Percentiles rank a stretch among this genome's conserved stretches.
phyloP scores from a whole-genome alignment of 37 sponge, comb jelly and placozoan species.

The Spongilla lacustris region DNA sequence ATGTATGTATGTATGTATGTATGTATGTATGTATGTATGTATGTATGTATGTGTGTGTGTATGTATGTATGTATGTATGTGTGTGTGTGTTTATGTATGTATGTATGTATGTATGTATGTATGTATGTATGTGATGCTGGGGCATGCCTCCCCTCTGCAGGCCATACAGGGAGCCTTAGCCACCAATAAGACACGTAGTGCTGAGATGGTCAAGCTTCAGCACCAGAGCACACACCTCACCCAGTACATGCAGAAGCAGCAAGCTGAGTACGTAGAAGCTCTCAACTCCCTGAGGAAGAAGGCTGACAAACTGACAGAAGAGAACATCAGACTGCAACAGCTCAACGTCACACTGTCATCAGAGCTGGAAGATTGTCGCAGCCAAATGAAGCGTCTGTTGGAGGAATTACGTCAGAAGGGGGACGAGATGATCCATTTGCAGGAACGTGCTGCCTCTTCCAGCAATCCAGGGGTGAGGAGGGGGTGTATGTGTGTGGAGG shows the following conservation, averaged over 20 bases:
- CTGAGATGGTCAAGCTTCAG: background rate
- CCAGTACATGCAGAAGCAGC: constrained; percentile 51
- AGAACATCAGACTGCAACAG: constrained; percentile 27
- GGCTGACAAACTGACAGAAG: constrained; percentile 7
- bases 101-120: constrained; percentile 15
- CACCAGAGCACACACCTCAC: background rate
- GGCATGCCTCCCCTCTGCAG: background rate
- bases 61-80: background rate
- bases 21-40: too few species aligned
- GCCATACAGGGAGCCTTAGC: background rate
- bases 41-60: constrained; percentile 5
- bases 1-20: too few species aligned
- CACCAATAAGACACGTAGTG: background rate
- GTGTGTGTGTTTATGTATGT: background rate
- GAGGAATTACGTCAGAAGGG: constrained; percentile 20
- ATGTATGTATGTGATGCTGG: background rate
- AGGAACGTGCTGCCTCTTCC: background rate
- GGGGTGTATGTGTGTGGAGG: too few species aligned
- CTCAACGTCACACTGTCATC: constrained; percentile 8
- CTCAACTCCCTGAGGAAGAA: constrained; percentile 18
- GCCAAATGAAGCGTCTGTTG: constrained; percentile 31
- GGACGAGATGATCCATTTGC: background rate
- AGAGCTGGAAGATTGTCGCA: constrained; percentile 42
- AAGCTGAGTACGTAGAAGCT: constrained; percentile 44
- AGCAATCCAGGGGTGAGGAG: background rate